Evolutionary conservation across 2,888 invertebrate genomes (phyloP).

Genomic region (Lasiommata megera): DNA sequence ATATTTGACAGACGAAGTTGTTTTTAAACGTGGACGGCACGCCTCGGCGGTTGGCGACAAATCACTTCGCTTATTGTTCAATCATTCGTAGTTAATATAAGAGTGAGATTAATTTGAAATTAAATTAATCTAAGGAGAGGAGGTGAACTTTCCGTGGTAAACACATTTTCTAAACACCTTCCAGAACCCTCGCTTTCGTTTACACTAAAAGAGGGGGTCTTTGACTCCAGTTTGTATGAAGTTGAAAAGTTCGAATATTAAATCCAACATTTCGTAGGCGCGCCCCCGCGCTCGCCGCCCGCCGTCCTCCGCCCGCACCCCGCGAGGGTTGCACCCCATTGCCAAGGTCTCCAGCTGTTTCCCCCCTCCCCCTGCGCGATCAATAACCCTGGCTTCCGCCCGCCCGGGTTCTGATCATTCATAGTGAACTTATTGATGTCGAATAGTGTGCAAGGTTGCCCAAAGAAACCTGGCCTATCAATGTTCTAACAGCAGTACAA

Average conservation of each 20-base stretch:
- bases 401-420: neutral
- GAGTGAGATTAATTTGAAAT: too few species aligned
- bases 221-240: constrained; percentile 1
- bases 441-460: too few species aligned
- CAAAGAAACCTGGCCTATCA: too few species aligned
- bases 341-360: constrained; percentile 44
- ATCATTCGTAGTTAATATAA: too few species aligned
- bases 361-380: constrained; percentile 29
- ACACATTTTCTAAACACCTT: neutral
- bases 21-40: too few species aligned
- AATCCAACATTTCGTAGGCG: neutral
- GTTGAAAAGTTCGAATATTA: neutral
- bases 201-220: neutral
- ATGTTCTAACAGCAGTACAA: too few species aligned
- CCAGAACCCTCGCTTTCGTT: neutral
- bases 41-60: too few species aligned
- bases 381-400: constrained; percentile 31
- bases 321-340: constrained; percentile 40
- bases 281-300: neutral
- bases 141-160: too few species aligned
- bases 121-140: too few species aligned
- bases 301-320: constrained; percentile 14
- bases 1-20: too few species aligned
- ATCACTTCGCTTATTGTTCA: too few species aligned
- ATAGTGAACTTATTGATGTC: neutral